Conservation (phyloP, 1,140 invertebrate genomes). For the Drosophila lowei region DNA sequence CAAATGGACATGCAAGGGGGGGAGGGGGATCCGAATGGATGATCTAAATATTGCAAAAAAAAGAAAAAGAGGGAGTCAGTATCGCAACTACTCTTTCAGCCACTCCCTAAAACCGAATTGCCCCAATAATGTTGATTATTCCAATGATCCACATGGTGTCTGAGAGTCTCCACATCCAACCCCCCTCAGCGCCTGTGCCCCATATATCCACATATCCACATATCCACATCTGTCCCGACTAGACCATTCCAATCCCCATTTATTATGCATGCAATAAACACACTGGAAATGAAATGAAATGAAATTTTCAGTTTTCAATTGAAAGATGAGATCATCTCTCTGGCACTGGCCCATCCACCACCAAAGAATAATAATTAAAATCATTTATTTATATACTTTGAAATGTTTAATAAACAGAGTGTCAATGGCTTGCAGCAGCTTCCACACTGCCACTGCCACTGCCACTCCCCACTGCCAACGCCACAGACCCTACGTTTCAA, state of each 20-base stretch:
- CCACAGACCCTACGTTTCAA: constrained; percentile 40
- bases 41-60: constrained; percentile 35
- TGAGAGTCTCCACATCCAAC: constrained; percentile 5
- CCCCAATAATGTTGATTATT: constrained; percentile 46
- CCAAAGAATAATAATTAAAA: constrained; percentile 76
- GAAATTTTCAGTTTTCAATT: constrained; percentile 70
- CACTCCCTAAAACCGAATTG: constrained; percentile 38
- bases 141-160: constrained; percentile 19
- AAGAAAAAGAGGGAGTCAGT: too few relatives aligned
- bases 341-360: constrained; percentile 22
- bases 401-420: too few relatives aligned
- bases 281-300: constrained; percentile 31
- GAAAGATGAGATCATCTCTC: constrained; percentile 73
- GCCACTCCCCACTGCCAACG: constrained; percentile 33
- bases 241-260: constrained; percentile 37
- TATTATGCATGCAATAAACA: constrained; percentile 79
- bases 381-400: constrained; percentile 68
- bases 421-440: constrained; percentile 9
- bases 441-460: constrained; percentile 71
- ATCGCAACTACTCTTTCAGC: too few relatives aligned
- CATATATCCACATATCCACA: not conserved
- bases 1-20: constrained; percentile 64
- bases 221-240: constrained; percentile 37
- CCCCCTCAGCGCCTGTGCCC: not conserved
- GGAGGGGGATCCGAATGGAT: constrained; percentile 2